Conservation (phyloP, 2,113 vertebrate species). For the Limnothrissa miodon region DNA sequence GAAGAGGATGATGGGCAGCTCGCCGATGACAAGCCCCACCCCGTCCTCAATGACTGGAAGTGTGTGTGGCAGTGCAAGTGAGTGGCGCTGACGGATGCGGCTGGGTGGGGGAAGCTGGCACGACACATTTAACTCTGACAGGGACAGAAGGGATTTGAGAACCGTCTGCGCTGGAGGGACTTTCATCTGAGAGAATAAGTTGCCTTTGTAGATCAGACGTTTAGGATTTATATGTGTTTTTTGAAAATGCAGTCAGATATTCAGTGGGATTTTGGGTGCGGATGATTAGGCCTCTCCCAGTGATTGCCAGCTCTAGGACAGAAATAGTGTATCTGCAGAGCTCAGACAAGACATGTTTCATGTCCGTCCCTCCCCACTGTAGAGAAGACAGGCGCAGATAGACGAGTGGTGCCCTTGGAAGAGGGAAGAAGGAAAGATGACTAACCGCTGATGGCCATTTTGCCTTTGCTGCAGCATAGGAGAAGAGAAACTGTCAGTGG, state of each 20-base stretch:
- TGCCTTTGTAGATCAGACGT: background rate
- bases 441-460: background rate
- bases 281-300: background rate
- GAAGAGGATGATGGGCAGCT: constrained; percentile 79
- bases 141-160: background rate
- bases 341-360: background rate
- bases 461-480: background rate
- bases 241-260: background rate
- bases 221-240: background rate
- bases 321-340: background rate
- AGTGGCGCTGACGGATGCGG: no score
- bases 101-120: background rate
- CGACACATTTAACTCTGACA: background rate
- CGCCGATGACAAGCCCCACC: constrained; percentile 80
- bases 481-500: background rate
- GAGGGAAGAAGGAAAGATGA: background rate
- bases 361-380: background rate
- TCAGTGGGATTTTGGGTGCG: background rate
- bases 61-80: constrained; percentile 99
- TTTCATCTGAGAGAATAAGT: constrained; percentile 6
- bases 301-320: background rate
- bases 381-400: background rate
- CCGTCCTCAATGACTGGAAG: constrained; percentile 92
- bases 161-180: background rate
- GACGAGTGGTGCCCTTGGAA: background rate